Conservation (phyloP, 2,888 invertebrate genomes). For the Lomographa bimaculata region DNA sequence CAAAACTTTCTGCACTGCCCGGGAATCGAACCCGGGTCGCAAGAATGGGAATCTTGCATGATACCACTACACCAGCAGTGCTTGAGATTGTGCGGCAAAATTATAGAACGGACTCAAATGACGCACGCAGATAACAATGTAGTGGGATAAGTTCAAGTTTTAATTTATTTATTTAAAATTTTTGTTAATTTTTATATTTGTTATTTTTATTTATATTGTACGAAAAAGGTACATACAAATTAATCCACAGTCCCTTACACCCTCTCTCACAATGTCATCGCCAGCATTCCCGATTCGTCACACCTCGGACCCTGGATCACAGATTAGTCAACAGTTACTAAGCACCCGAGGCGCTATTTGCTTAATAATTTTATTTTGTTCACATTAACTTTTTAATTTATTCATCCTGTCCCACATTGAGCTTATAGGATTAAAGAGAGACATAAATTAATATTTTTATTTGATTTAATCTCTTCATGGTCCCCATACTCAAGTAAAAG, state of each 20-base stretch:
- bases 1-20: slow-evolving; percentile 87
- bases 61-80: slow-evolving; percentile 99
- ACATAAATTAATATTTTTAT: slow-evolving; percentile 52
- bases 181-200: too few species aligned
- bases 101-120: too few species aligned
- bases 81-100: slow-evolving; percentile 45
- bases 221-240: slow-evolving; percentile 2
- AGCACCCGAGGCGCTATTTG: slow-evolving; percentile 40
- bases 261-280: slow-evolving; percentile 37
- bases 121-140: too few species aligned
- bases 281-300: slow-evolving; percentile 49
- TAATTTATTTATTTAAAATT: too few species aligned
- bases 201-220: too few species aligned
- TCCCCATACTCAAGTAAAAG: slow-evolving; percentile 28
- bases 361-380: slow-evolving; percentile 47
- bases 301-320: slow-evolving; percentile 31
- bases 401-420: slow-evolving; percentile 37
- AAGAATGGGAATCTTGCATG: slow-evolving; percentile 99
- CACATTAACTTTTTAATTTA: slow-evolving; percentile 55
- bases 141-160: too few species aligned
- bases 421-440: slow-evolving; percentile 47
- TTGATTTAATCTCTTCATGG: slow-evolving; percentile 32
- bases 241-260: slow-evolving; percentile 18
- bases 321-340: too few species aligned
- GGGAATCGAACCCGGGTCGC: slow-evolving; percentile 99